Evolutionary conservation across 2,888 invertebrate species (phyloP).

Genomic region (Cynaeus angustus): DNA sequence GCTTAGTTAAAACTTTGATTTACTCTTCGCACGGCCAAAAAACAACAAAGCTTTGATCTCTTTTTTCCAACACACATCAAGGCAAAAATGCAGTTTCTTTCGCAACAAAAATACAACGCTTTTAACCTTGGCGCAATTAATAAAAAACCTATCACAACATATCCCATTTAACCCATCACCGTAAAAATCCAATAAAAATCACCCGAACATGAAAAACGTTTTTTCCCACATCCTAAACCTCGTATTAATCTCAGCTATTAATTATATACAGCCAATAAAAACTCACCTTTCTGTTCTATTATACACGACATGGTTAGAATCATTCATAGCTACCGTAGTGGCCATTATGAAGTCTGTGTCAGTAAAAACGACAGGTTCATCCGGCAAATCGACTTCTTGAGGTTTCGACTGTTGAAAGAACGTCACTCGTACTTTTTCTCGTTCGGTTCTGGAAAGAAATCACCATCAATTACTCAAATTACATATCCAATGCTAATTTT

Average conservation of each 20-base stretch:
- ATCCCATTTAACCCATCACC: too few species aligned
- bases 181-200: slow-evolving; percentile 21
- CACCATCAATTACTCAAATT: slow-evolving; percentile 20
- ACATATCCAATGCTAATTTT: not conserved
- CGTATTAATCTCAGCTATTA: not conserved
- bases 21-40: too few species aligned
- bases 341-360: slow-evolving; percentile 71
- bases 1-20: too few species aligned
- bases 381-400: slow-evolving; percentile 78
- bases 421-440: slow-evolving; percentile 86
- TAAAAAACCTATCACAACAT: too few species aligned
- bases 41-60: too few species aligned
- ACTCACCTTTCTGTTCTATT: slow-evolving; percentile 80
- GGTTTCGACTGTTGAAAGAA: slow-evolving; percentile 89
- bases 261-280: slow-evolving; percentile 14
- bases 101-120: too few species aligned
- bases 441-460: slow-evolving; percentile 79
- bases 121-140: too few species aligned
- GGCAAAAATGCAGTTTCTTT: too few species aligned
- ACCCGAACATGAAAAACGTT: slow-evolving; percentile 16
- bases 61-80: too few species aligned
- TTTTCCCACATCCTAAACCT: slow-evolving; percentile 5
- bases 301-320: slow-evolving; percentile 73
- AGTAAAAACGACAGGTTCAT: slow-evolving; percentile 73
- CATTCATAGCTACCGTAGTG: slow-evolving; percentile 67